These are phyloP conservation scores for Xestia rhomboidea DNA, from an alignment of 2,888 invertebrate species.

Conservation along the genomic window DNA sequence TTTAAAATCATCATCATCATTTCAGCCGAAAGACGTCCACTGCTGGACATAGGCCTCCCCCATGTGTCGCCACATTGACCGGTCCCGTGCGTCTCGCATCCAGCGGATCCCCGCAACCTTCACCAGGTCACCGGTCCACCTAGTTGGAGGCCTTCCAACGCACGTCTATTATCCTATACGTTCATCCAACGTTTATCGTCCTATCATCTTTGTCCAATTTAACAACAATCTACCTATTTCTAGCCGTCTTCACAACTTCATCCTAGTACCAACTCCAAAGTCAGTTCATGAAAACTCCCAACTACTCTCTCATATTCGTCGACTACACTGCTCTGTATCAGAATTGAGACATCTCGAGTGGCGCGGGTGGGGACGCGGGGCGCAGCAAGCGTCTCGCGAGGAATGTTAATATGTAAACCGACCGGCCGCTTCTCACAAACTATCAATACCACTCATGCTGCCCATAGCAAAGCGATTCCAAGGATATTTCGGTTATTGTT, in stretches of 20 bases:
- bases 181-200: too few relatives aligned
- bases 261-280: neutral
- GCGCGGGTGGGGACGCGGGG: constrained; percentile 66
- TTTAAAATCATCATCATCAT: too few relatives aligned
- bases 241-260: neutral
- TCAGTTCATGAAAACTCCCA: neutral
- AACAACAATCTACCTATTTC: neutral
- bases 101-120: too few relatives aligned
- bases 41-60: too few relatives aligned
- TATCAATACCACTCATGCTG: constrained; percentile 64
- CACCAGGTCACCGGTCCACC: too few relatives aligned
- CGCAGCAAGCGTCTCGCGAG: constrained; percentile 68
- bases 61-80: too few relatives aligned
- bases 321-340: constrained; percentile 72
- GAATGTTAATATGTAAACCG: constrained; percentile 85
- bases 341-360: constrained; percentile 81
- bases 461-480: constrained; percentile 53
- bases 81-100: too few relatives aligned
- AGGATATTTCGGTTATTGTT: constrained; percentile 48
- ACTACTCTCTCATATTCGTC: constrained; percentile 9
- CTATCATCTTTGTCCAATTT: neutral
- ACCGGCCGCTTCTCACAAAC: constrained; percentile 56
- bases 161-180: too few relatives aligned
- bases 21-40: too few relatives aligned
- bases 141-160: too few relatives aligned